Evolutionary conservation across 2,797 vertebrate species (phyloP), one percentile per base, ranked within the genome.

Genomic region (Semaprochilodus insignis): DNA sequence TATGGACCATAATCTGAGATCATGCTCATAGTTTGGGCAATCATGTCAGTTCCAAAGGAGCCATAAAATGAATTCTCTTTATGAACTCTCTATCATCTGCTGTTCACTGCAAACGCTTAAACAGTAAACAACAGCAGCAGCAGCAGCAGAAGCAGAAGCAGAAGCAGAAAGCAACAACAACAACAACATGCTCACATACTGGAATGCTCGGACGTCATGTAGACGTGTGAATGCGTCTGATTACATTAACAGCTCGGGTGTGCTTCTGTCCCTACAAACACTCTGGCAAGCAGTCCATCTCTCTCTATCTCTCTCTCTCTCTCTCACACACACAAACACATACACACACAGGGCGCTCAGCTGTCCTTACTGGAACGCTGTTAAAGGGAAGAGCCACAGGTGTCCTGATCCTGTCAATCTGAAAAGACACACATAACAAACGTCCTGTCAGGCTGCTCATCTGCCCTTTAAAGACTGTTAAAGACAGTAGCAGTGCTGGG

Each of bases 181-280:
- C 25, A 81, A 31, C 51, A 81, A 60, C 73, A 77, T 60, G 80
- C 63, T 70, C 63, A 62, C 80, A 82, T 27, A 51, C 63, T 67
- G 80, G 62, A 69, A 67, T 54, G 19, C 51, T 74, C 16, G 16
- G 71, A 74, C 79, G 60, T 81, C 80, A 69, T 5, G 4, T 48
- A 40, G 63, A 52, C 52, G 31, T 69, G 55, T 69, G 55, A 82
- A 82, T 15, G 54, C 57, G 74, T 77, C 54, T 8, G 54, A 76
- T 82, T 76, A 70, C 63, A 82, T 71, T 82, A 82, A 27, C 80
- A 77, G 80, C 6, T 25, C 54, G 63, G 27, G 65, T 71, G 80
- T 59, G 80, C 54, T 81, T 75, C 80, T 81, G 71, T 75, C 63
- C 72, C 62, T 67, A 75, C 70, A 54, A 14, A 72, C 44, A n/a